A percentile compares a stretch with the other conserved stretches of the same genome.
These are phyloP conservation scores for Serilophus lunatus DNA, from an alignment of 2,113 vertebrate species.

Conservation along the genomic window DNA sequence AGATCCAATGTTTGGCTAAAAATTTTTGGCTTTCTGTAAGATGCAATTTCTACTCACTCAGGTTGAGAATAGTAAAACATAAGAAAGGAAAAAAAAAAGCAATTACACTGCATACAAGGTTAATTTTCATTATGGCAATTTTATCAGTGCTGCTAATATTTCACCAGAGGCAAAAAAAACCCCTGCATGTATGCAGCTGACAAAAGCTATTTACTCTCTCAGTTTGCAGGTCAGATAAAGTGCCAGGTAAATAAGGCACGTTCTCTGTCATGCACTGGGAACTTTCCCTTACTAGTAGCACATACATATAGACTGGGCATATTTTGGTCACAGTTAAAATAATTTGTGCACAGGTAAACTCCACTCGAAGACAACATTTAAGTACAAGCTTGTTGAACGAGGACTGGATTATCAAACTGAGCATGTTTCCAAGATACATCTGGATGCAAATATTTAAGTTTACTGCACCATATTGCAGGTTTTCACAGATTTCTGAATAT, in stretches of 20 bases:
- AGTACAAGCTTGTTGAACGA: not conserved
- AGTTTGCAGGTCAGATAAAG: not conserved
- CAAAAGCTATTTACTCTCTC: not conserved
- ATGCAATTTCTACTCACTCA: not conserved
- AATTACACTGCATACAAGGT: not conserved
- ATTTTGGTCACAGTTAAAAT: not conserved
- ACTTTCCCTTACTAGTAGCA: not conserved
- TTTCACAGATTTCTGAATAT: not conserved
- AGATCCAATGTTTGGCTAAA: not conserved
- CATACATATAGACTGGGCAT: not conserved
- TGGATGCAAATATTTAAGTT: not conserved
- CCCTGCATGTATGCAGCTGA: not conserved
- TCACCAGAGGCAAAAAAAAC: not conserved
- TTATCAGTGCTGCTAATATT: not conserved
- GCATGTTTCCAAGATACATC: not conserved
- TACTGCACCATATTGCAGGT: not conserved
- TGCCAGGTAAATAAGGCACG: not conserved
- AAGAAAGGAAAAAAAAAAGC: accelerated
- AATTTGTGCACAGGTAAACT: not conserved
- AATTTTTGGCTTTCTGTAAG: not conserved
- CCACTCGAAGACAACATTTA: not conserved
- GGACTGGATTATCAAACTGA: not conserved
- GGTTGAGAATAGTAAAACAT: not conserved
- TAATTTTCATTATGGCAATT: not conserved
- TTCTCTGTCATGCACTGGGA: not conserved